Conservation (phyloP, 2,797 vertebrate genomes). For the Molossus molossus region DNA sequence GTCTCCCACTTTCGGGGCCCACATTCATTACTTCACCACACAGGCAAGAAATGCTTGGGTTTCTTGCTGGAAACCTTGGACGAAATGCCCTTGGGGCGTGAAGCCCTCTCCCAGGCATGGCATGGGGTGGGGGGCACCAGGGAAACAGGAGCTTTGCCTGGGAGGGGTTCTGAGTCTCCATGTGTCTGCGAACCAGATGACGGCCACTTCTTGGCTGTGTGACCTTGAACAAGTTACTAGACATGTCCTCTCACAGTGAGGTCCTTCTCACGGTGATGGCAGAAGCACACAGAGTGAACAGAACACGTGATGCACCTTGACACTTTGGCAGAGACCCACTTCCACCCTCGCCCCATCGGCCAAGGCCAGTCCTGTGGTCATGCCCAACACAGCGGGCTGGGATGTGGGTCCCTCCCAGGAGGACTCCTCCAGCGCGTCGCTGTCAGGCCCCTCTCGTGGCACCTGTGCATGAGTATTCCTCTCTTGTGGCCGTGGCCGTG, state of each 20-base stretch:
- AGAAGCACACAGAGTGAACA: neutral
- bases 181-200: neutral
- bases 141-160: no score
- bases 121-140: no score
- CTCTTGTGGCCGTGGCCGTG: neutral
- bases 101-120: neutral
- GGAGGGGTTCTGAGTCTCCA: neutral
- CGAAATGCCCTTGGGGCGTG: neutral
- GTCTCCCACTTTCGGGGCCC: neutral
- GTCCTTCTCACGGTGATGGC: neutral
- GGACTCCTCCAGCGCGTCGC: accelerated
- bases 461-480: accelerated
- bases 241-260: neutral
- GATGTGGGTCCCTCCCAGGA: neutral
- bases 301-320: neutral
- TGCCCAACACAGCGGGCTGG: accelerated
- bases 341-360: neutral
- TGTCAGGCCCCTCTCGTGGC: no score
- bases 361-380: neutral
- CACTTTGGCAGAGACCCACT: neutral
- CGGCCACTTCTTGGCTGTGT: neutral
- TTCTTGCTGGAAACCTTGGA: neutral
- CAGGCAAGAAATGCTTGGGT: neutral
- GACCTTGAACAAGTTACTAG: neutral
- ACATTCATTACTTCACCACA: neutral